Evolutionary conservation across 2,113 vertebrate species (phyloP).

Genomic region (Mesocricetus auratus): DNA sequence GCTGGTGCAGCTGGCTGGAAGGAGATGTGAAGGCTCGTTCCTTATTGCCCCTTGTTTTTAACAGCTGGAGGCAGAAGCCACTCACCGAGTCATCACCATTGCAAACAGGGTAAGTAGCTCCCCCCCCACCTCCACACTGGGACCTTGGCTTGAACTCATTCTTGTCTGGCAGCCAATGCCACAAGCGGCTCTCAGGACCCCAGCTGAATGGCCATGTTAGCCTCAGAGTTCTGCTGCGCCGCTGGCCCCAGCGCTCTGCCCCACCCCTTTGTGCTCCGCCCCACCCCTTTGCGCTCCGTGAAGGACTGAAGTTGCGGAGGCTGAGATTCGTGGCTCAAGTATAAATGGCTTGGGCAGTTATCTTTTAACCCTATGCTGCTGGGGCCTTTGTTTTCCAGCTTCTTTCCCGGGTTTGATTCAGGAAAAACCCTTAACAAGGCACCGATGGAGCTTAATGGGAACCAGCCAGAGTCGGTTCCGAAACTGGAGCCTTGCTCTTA

Average conservation of each 20-base stretch:
- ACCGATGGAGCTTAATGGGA: background rate
- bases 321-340: background rate
- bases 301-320: background rate
- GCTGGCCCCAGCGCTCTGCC: background rate
- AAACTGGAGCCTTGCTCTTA: background rate
- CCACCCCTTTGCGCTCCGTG: background rate
- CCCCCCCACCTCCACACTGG: background rate
- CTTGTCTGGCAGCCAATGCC: background rate
- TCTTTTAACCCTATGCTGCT: background rate
- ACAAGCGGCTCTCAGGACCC: background rate
- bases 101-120: slow-evolving; percentile 93
- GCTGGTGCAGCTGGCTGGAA: background rate
- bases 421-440: background rate
- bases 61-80: slow-evolving; percentile 97
- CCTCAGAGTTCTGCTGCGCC: background rate
- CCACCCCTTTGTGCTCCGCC: background rate
- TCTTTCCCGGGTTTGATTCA: background rate
- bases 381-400: background rate
- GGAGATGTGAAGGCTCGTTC: background rate
- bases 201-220: background rate
- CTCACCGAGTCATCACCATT: slow-evolving; percentile 96
- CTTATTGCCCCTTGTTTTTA: slow-evolving; percentile 55
- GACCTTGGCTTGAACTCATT: background rate
- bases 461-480: background rate
- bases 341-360: background rate